These are phyloP conservation scores for Prunella fulvescens DNA, from an alignment of 2,113 vertebrate genomes.

Conservation along the genomic window DNA sequence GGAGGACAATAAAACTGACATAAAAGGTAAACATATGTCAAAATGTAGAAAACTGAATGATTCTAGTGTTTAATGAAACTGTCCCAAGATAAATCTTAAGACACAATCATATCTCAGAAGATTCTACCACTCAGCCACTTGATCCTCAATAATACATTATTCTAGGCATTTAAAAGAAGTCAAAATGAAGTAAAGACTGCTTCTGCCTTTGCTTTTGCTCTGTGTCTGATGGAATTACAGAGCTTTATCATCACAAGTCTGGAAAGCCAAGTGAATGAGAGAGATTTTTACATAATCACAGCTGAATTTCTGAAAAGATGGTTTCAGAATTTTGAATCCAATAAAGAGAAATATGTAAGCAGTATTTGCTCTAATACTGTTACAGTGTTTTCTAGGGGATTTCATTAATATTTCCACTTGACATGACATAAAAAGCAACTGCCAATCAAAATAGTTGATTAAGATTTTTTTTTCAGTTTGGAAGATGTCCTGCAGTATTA, in stretches of 20 bases:
- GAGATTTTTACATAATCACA: neutral
- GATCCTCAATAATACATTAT: neutral
- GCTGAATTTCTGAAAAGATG: neutral
- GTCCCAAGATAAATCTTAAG: neutral
- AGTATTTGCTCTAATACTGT: neutral
- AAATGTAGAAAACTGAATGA: neutral
- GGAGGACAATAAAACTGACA: neutral
- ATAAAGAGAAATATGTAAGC: neutral
- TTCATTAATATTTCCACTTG: neutral
- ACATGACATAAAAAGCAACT: neutral
- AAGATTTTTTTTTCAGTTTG: neutral
- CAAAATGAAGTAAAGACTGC: neutral
- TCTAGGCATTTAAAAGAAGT: neutral
- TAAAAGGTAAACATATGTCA: neutral
- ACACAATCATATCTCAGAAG: neutral
- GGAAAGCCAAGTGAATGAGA: neutral
- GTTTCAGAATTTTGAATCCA: neutral
- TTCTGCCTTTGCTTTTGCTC: neutral
- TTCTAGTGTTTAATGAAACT: neutral
- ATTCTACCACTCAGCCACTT: neutral
- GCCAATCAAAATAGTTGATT: neutral
- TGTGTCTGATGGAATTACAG: neutral
- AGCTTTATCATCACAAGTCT: neutral
- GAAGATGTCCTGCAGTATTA: neutral
- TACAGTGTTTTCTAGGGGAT: neutral